These are phyloP conservation scores for Aphrophora alni DNA, from an alignment of 2,888 invertebrate species.

Conservation along the genomic window DNA sequence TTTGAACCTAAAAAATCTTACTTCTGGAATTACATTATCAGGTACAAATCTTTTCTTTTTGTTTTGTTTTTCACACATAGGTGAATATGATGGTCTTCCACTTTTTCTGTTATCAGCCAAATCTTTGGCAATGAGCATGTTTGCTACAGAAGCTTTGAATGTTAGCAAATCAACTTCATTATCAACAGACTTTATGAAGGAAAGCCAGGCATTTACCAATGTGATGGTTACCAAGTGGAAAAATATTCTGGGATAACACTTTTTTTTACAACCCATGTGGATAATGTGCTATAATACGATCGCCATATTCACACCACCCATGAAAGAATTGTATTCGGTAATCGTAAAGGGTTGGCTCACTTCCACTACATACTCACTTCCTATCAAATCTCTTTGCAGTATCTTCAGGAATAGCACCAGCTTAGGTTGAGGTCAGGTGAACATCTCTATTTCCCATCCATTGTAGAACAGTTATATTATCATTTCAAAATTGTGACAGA, in stretches of 20 bases:
- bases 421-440: conserved; percentile 38
- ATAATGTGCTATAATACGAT: conserved; percentile 41
- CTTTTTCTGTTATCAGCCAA: neutral
- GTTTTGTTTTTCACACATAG: too few relatives aligned
- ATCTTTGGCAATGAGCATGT: neutral
- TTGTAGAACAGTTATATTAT: conserved; percentile 40
- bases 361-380: conserved; percentile 26
- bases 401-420: conserved; percentile 32
- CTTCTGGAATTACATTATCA: neutral
- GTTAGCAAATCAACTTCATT: neutral
- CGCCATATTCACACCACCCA: conserved; percentile 39
- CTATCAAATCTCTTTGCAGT: conserved; percentile 33
- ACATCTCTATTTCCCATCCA: conserved; percentile 40
- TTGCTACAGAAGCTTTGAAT: neutral
- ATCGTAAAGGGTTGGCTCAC: conserved; percentile 32
- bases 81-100: neutral
- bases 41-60: neutral
- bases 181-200: conserved; percentile 27
- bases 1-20: too few relatives aligned
- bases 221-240: conserved; percentile 25
- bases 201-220: conserved; percentile 38
- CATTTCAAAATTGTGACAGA: conserved; percentile 37
- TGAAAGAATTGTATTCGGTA: conserved; percentile 35
- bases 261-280: conserved; percentile 40
- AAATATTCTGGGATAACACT: conserved; percentile 40